Evolutionary conservation across 2,797 vertebrate genomes (phyloP).

Genomic region (Lagorchestes hirsutus): DNA sequence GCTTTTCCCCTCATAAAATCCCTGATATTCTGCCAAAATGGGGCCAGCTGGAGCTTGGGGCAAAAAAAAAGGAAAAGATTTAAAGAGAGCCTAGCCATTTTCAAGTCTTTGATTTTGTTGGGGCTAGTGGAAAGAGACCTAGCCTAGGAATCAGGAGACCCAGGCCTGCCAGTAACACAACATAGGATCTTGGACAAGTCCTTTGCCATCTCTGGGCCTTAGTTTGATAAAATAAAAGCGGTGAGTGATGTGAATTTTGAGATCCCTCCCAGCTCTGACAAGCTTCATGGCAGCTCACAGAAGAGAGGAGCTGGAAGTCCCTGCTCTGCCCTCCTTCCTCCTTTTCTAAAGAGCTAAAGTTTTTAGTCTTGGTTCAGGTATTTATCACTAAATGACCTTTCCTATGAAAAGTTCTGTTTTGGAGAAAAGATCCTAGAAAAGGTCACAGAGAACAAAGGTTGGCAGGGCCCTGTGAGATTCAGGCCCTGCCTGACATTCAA

Average conservation of each 20-base stretch:
- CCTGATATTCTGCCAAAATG: conserved; percentile 72
- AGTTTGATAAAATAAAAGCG: neutral
- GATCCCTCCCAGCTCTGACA: neutral
- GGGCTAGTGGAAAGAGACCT: neutral
- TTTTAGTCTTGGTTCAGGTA: neutral
- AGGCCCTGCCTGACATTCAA: no score
- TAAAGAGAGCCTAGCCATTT: neutral
- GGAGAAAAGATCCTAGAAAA: neutral
- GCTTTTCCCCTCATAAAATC: conserved; percentile 4
- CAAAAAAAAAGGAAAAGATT: neutral
- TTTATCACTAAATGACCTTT: neutral
- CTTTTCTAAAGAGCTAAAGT: neutral
- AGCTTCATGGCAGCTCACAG: neutral
- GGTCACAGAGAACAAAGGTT: neutral
- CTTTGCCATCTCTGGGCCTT: neutral
- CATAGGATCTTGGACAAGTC: neutral
- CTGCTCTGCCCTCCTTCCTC: neutral
- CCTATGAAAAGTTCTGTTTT: neutral
- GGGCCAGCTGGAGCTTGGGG: conserved; percentile 62
- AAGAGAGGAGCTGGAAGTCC: neutral
- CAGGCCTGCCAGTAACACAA: neutral
- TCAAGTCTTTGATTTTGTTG: neutral
- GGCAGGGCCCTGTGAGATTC: no score
- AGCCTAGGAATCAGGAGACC: neutral
- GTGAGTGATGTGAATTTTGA: neutral